These are phyloP conservation scores for Thamnaconus septentrionalis DNA, from an alignment of 2,113 vertebrate species.

Conservation along the genomic window DNA sequence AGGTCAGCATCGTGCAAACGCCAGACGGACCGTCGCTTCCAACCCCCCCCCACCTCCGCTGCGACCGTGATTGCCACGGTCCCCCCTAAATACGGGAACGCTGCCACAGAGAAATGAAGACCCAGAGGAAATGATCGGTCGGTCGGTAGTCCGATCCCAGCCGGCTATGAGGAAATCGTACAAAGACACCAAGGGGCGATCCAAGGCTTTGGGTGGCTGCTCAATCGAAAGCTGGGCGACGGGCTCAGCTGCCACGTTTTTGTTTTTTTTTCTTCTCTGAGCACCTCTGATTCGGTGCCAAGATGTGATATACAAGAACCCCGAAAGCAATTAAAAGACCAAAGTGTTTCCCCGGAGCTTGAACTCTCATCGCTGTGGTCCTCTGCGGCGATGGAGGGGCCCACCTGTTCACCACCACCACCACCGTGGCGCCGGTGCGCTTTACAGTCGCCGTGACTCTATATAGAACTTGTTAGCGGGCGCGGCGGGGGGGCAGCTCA, in stretches of 20 bases:
- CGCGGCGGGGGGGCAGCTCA: conserved; percentile 26
- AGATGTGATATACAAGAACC: neutral
- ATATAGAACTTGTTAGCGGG: conserved; percentile 54
- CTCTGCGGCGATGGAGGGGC: conserved; percentile 23
- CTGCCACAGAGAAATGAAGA: conserved; percentile 46
- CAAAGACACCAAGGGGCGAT: conserved; percentile 19
- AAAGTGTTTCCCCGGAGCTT: no score
- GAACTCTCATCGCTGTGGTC: no score
- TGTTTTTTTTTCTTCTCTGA: conserved; percentile 14
- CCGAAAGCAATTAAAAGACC: no score
- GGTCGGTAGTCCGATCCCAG: conserved; percentile 33
- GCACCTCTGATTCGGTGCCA: neutral
- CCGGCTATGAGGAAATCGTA: conserved; percentile 47
- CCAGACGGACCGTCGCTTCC: conserved; percentile 42
- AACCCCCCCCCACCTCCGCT: conserved; percentile 47
- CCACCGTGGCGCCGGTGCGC: conserved; percentile 47
- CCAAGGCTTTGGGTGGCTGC: conserved; percentile 7
- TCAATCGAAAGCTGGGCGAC: conserved; percentile 2
- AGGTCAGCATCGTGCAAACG: conserved; percentile 43
- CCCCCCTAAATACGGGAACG: conserved; percentile 32
- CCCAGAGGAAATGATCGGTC: conserved; percentile 30
- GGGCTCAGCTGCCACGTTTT: neutral
- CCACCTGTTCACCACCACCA: conserved; percentile 51
- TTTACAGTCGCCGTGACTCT: conserved; percentile 41
- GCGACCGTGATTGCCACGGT: neutral